These are phyloP conservation scores for Drosophila nikananu DNA, from an alignment of 1,140 invertebrate genomes.

Conservation along the genomic window DNA sequence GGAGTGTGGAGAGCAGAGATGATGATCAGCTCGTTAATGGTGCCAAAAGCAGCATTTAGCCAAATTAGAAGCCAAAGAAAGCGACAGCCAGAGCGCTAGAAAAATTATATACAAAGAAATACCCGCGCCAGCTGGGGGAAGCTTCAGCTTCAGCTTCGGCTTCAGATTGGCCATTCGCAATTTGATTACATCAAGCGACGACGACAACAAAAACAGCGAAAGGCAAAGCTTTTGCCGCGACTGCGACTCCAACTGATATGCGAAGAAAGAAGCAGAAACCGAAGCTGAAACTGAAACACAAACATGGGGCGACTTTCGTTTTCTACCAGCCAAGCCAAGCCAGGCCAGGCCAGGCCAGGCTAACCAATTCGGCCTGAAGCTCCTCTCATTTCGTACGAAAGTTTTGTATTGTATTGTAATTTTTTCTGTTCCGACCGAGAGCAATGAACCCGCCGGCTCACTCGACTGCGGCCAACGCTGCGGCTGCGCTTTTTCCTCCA, in stretches of 20 bases:
- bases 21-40: conserved; percentile 57
- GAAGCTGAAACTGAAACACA: conserved; percentile 46
- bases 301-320: conserved; percentile 75
- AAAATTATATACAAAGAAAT: conserved; percentile 26
- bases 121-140: conserved; percentile 11
- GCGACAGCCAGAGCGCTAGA: conserved; percentile 59
- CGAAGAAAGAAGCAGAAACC: conserved; percentile 46
- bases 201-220: conserved; percentile 55
- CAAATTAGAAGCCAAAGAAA: conserved; percentile 78
- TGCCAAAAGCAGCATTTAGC: conserved; percentile 72
- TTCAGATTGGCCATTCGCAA: conserved; percentile 58
- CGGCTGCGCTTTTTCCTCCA: conserved; percentile 24
- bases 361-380: conserved; percentile 68
- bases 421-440: conserved; percentile 22
- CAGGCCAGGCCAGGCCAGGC: background rate
- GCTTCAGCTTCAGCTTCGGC: background rate
- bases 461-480: conserved; percentile 17
- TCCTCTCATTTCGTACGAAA: conserved; percentile 53
- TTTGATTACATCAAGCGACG: conserved; percentile 78
- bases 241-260: conserved; percentile 37
- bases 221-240: conserved; percentile 42
- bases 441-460: conserved; percentile 49
- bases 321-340: conserved; percentile 55
- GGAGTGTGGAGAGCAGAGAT: conserved; percentile 45
- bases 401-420: conserved; percentile 39